Evolutionary conservation across 1,140 invertebrate genomes (phyloP).

Genomic region (Drosophila bocqueti): DNA sequence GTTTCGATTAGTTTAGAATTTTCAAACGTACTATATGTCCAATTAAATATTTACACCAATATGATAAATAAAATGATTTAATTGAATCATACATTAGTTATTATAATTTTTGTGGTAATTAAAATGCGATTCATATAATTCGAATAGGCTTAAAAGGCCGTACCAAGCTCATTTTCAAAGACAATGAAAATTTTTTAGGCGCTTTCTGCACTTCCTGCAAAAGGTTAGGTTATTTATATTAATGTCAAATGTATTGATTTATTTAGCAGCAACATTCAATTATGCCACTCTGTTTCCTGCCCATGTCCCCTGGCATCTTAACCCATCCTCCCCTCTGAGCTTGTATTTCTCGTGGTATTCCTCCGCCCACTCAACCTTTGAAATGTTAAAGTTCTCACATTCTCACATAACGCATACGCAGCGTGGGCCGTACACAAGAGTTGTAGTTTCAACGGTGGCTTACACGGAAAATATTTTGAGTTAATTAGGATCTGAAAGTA

Average conservation of each 20-base stretch:
- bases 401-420: constrained; percentile 59
- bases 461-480: not conserved
- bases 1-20: too few relatives aligned
- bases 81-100: too few relatives aligned
- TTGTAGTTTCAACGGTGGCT: not conserved
- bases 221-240: not conserved
- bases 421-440: constrained; percentile 26
- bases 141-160: too few relatives aligned
- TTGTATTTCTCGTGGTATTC: not conserved
- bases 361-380: constrained; percentile 3
- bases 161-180: too few relatives aligned
- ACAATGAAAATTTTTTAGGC: not conserved
- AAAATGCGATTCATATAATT: too few relatives aligned
- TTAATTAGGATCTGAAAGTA: not conserved
- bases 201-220: not conserved
- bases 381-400: constrained; percentile 25
- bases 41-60: too few relatives aligned
- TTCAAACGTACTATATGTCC: too few relatives aligned
- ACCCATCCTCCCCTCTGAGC: too few relatives aligned
- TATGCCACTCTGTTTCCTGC: not conserved
- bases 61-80: too few relatives aligned
- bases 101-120: too few relatives aligned
- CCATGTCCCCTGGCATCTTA: not conserved
- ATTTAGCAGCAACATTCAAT: constrained; percentile 19
- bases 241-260: constrained; percentile 7